phyloP scores from a whole-genome alignment of 2,888 invertebrate genomes.

The Koerneria pararmatus region DNA sequence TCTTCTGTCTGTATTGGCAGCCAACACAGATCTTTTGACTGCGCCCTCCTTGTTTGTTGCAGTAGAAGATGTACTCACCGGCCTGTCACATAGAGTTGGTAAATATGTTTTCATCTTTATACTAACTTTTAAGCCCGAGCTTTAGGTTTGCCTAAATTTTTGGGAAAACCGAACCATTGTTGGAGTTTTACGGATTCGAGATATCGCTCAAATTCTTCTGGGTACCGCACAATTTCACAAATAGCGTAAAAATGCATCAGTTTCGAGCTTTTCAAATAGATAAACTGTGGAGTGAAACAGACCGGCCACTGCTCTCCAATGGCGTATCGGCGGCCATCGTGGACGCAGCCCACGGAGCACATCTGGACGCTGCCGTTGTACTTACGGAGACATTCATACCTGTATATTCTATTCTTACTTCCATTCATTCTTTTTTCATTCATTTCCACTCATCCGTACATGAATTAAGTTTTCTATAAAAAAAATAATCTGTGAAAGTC shows the following conservation, averaged over 20 bases:
- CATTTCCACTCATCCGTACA: no score
- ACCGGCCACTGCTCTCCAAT: conserved; percentile 54
- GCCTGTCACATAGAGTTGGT: conserved; percentile 37
- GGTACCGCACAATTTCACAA: no score
- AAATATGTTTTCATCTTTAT: background rate
- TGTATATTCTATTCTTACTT: conserved; percentile 26
- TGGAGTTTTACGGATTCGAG: no score
- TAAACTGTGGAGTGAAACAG: conserved; percentile 20
- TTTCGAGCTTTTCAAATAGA: conserved; percentile 12
- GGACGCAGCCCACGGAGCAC: conserved; percentile 54
- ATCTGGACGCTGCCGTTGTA: conserved; percentile 44
- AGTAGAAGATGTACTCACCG: conserved; percentile 54
- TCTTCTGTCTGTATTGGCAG: conserved; percentile 38
- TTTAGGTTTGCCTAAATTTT: no score
- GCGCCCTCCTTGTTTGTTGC: conserved; percentile 46
- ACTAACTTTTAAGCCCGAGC: background rate
- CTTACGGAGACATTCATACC: conserved; percentile 52
- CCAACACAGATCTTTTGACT: conserved; percentile 51
- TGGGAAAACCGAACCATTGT: no score
- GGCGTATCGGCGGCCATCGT: conserved; percentile 38
- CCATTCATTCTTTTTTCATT: conserved; percentile 5
- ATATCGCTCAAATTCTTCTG: no score
- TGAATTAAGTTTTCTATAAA: no score
- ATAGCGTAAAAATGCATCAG: no score
- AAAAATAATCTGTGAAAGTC: no score